Conservation (phyloP, 2,888 invertebrate genomes). For the Catotricha subobsoleta region DNA sequence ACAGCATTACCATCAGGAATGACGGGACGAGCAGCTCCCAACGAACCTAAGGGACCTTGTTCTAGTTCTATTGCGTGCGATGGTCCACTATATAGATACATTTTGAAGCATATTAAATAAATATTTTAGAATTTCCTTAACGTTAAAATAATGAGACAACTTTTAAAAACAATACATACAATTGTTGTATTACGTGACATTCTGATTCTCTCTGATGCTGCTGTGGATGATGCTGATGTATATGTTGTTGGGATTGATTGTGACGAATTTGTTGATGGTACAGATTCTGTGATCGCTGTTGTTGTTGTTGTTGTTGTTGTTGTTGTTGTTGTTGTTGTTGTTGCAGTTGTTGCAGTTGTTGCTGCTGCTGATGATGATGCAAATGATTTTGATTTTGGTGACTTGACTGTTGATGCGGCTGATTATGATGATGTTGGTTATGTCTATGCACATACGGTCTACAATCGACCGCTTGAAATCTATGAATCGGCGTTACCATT, state of each 20-base stretch:
- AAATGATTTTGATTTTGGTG: background rate
- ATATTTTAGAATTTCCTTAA: background rate
- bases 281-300: background rate
- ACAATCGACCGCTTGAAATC: constrained; percentile 40
- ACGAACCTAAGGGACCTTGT: constrained; percentile 15
- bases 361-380: constrained; percentile 5
- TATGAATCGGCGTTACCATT: constrained; percentile 54
- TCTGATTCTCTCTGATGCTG: constrained; percentile 11
- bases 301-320: constrained; percentile 11
- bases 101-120: background rate
- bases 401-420: constrained; percentile 8
- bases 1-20: background rate
- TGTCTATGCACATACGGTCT: constrained; percentile 17
- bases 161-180: too few relatives aligned
- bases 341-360: constrained; percentile 15
- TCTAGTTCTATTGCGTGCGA: constrained; percentile 15
- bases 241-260: constrained; percentile 10
- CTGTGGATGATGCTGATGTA: constrained; percentile 1
- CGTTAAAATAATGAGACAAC: background rate
- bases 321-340: constrained; percentile 11
- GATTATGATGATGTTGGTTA: constrained; percentile 11
- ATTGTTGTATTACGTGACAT: too few relatives aligned
- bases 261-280: constrained; percentile 8
- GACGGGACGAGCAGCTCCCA: constrained; percentile 11
- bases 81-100: constrained; percentile 13